These are phyloP conservation scores for Platycercus adscitus DNA, from an alignment of 2,113 vertebrate genomes.

Conservation along the genomic window DNA sequence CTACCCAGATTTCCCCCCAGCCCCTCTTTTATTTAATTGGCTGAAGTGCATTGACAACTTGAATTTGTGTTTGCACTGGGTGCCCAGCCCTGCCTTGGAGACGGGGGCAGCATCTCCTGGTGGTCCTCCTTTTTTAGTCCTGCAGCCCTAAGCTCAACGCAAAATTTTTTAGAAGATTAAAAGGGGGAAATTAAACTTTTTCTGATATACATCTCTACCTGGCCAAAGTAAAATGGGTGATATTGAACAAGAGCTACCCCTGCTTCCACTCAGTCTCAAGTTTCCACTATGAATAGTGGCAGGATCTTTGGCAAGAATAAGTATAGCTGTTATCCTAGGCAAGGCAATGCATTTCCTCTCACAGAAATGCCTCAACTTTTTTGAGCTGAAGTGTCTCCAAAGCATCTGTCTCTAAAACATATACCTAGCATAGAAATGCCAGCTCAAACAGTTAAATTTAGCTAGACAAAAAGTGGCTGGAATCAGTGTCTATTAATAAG, in stretches of 20 bases:
- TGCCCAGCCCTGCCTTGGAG: background rate
- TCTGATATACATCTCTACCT: background rate
- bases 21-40: background rate
- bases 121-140: background rate
- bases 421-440: conserved; percentile 42
- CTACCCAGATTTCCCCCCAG: background rate
- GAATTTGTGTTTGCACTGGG: background rate
- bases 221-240: background rate
- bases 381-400: conserved; percentile 42
- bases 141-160: accelerated
- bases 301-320: background rate
- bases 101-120: background rate
- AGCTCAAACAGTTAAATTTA: conserved; percentile 45
- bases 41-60: background rate
- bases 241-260: background rate
- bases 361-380: conserved; percentile 48
- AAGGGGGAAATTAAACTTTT: background rate
- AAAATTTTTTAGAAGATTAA: background rate
- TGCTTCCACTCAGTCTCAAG: background rate
- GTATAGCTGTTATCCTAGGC: conserved; percentile 39
- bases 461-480: conserved; percentile 33
- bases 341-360: conserved; percentile 19
- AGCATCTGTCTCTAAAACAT: conserved; percentile 58
- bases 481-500: background rate
- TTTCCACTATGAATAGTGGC: background rate